These are phyloP conservation scores for Parnassius smintheus DNA, from an alignment of 2,888 invertebrate genomes.

Conservation along the genomic window DNA sequence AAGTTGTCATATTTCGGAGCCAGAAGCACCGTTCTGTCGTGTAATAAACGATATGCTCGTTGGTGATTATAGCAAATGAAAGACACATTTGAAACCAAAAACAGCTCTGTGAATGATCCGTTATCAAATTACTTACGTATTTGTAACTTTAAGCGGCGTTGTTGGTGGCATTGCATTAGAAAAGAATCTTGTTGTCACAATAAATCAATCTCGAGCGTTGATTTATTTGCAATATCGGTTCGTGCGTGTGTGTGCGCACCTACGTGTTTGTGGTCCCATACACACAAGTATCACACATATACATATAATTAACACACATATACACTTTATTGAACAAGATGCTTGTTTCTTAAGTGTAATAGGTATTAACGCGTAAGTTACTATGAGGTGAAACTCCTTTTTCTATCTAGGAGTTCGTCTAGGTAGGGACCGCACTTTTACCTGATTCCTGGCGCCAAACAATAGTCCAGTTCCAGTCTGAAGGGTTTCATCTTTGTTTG, in stretches of 20 bases:
- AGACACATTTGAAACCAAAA: slow-evolving; percentile 13
- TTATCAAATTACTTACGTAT: slow-evolving; percentile 11
- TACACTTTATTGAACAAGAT: too few species aligned
- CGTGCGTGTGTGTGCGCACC: neutral
- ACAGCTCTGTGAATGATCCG: neutral
- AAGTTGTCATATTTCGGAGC: slow-evolving; percentile 9
- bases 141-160: slow-evolving; percentile 8
- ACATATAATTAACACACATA: too few species aligned
- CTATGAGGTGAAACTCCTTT: too few species aligned
- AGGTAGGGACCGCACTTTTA: too few species aligned
- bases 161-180: neutral
- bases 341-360: too few species aligned
- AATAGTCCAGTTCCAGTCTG: too few species aligned
- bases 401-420: too few species aligned
- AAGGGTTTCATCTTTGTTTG: too few species aligned
- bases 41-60: slow-evolving; percentile 1
- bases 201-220: slow-evolving; percentile 7
- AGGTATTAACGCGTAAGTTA: too few species aligned
- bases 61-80: slow-evolving; percentile 4
- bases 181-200: slow-evolving; percentile 11
- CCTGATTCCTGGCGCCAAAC: too few species aligned
- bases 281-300: too few species aligned
- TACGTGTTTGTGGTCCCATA: too few species aligned
- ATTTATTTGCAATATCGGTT: slow-evolving; percentile 10
- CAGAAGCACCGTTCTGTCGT: slow-evolving; percentile 10